A percentile compares a stretch with the other conserved stretches of the same genome.
Evolutionary conservation across 2,113 vertebrate species (phyloP).

Genomic region (Microcebus jonahi): DNA sequence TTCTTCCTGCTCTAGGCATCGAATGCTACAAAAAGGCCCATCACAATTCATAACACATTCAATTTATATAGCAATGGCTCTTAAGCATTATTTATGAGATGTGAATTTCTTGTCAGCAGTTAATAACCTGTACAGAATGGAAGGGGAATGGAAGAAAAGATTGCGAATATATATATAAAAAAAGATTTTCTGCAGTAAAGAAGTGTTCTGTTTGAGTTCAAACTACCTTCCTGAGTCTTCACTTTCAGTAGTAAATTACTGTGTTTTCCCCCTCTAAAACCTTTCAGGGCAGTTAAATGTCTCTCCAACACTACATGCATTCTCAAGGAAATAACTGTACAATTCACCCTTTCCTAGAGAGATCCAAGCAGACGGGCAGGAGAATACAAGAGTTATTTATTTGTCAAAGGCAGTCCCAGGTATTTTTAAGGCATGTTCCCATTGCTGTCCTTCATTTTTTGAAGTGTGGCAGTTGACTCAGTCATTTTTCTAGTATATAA

Average conservation of each 20-base stretch:
- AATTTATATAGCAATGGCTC: slow-evolving; percentile 87
- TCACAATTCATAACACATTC: slow-evolving; percentile 90
- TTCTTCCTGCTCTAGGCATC: slow-evolving; percentile 88
- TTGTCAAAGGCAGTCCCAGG: not conserved
- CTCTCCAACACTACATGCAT: slow-evolving; percentile 30
- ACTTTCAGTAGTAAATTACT: slow-evolving; percentile 65
- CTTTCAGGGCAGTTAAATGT: slow-evolving; percentile 66
- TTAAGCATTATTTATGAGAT: slow-evolving; percentile 92
- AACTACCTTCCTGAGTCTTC: slow-evolving; percentile 66
- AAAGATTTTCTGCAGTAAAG: slow-evolving; percentile 75
- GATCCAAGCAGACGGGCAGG: slow-evolving; percentile 5
- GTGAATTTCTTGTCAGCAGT: slow-evolving; percentile 89
- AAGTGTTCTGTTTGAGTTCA: slow-evolving; percentile 73
- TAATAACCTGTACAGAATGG: slow-evolving; percentile 85
- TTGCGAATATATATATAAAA: not conserved
- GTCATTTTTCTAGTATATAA: slow-evolving; percentile 2
- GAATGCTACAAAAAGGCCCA: slow-evolving; percentile 88
- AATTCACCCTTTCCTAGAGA: slow-evolving; percentile 37
- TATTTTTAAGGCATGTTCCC: not conserved
- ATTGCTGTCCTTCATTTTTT: not conserved
- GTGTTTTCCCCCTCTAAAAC: not conserved
- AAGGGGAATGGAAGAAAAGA: slow-evolving; percentile 78
- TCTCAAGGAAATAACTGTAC: not conserved
- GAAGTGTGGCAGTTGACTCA: not conserved
- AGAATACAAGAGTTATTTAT: not conserved